phyloP scores from a whole-genome alignment of 1,140 invertebrate species.

The Zaprionus ornatus region DNA sequence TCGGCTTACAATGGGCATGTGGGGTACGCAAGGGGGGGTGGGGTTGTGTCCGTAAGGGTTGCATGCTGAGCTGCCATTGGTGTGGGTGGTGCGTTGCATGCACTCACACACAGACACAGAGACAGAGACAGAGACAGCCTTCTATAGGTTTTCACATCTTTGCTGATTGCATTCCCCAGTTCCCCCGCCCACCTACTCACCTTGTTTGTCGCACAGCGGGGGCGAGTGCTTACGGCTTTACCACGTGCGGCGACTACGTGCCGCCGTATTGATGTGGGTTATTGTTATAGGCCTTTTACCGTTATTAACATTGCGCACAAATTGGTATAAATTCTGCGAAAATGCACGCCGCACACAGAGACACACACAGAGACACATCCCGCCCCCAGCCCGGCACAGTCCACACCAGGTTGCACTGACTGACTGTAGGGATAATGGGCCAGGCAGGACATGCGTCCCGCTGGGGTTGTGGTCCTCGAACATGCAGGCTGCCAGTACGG shows the following conservation, averaged over 20 bases:
- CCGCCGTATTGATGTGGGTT: slow-evolving; percentile 77
- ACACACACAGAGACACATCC: slow-evolving; percentile 4
- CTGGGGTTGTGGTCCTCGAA: slow-evolving; percentile 28
- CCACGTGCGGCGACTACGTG: slow-evolving; percentile 73
- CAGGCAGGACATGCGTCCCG: slow-evolving; percentile 30
- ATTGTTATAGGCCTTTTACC: slow-evolving; percentile 74
- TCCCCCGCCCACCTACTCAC: slow-evolving; percentile 53
- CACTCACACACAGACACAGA: slow-evolving; percentile 6
- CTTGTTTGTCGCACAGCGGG: slow-evolving; percentile 76
- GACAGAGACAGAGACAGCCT: background rate
- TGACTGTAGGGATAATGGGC: slow-evolving; percentile 38
- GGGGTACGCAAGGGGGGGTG: slow-evolving; percentile 22
- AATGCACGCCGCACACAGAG: slow-evolving; percentile 52
- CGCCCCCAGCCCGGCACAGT: background rate
- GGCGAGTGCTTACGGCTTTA: slow-evolving; percentile 46
- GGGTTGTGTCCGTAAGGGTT: slow-evolving; percentile 42
- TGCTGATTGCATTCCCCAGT: slow-evolving; percentile 71
- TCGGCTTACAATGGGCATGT: slow-evolving; percentile 42
- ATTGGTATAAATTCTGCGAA: slow-evolving; percentile 77
- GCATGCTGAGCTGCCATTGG: slow-evolving; percentile 15
- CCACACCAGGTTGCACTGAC: slow-evolving; percentile 49
- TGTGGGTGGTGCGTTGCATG: slow-evolving; percentile 49
- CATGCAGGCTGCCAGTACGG: slow-evolving; percentile 29
- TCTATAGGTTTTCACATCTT: slow-evolving; percentile 55
- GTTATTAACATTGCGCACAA: slow-evolving; percentile 77